Evolutionary conservation across 2,888 invertebrate genomes (phyloP).

Genomic region (Stegophylla sp.): DNA sequence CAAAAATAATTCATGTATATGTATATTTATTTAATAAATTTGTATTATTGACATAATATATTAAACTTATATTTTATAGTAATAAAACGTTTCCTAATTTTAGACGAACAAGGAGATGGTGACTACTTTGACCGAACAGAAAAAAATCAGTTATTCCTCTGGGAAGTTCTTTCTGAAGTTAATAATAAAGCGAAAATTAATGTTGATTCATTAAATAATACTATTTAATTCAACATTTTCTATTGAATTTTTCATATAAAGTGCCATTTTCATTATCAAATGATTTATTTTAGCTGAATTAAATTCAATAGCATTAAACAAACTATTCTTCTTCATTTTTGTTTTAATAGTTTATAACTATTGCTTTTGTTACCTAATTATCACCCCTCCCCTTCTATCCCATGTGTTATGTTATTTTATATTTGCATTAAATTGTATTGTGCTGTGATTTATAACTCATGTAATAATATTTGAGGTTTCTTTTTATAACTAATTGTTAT

Average conservation of each 20-base stretch:
- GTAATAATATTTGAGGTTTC: slow-evolving; percentile 18
- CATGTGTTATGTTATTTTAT: slow-evolving; percentile 29
- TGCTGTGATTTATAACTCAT: slow-evolving; percentile 52
- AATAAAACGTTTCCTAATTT: slow-evolving; percentile 8
- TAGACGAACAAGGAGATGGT: slow-evolving; percentile 54
- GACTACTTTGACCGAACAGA: slow-evolving; percentile 49
- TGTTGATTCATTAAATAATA: slow-evolving; percentile 30
- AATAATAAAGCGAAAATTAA: slow-evolving; percentile 34
- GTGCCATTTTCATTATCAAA: slow-evolving; percentile 40
- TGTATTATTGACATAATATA: no score
- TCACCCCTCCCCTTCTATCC: neutral
- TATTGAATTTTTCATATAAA: slow-evolving; percentile 28
- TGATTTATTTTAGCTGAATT: slow-evolving; percentile 12
- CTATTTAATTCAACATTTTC: slow-evolving; percentile 14
- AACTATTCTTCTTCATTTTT: slow-evolving; percentile 28
- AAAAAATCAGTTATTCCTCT: slow-evolving; percentile 50
- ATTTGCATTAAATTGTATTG: slow-evolving; percentile 38
- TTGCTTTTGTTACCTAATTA: slow-evolving; percentile 51
- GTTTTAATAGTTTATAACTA: slow-evolving; percentile 28
- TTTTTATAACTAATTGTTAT: slow-evolving; percentile 47
- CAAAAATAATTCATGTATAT: no score
- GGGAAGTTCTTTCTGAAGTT: slow-evolving; percentile 47
- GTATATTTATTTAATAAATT: no score
- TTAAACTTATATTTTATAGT: neutral
- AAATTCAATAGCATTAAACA: slow-evolving; percentile 3